Percentiles rank a stretch among this genome's conserved stretches.
phyloP scores from a whole-genome alignment of 2,888 invertebrate genomes.

The Apomyelois bistriatella region DNA sequence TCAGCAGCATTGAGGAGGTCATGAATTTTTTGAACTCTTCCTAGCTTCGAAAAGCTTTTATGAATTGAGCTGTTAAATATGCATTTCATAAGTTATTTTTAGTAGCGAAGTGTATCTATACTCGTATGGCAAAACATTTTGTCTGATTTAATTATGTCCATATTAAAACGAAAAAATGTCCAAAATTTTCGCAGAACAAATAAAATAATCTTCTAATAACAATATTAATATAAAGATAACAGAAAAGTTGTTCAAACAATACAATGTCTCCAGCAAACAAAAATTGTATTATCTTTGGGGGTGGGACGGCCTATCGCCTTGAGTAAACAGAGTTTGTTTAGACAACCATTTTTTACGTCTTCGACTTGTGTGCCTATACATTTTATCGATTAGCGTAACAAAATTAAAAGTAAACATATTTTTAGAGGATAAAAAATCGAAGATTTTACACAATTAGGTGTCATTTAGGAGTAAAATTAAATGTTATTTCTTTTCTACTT shows the following conservation, averaged over 20 bases:
- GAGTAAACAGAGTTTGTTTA: slow-evolving; percentile 20
- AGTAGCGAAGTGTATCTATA: too few relatives aligned
- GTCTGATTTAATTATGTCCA: too few relatives aligned
- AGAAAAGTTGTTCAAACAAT: slow-evolving; percentile 20
- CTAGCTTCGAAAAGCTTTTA: too few relatives aligned
- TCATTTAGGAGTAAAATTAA: too few relatives aligned
- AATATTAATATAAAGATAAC: slow-evolving; percentile 21
- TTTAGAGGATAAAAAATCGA: not conserved
- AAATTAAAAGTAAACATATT: slow-evolving; percentile 12
- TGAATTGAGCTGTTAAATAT: too few relatives aligned
- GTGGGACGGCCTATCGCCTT: slow-evolving; percentile 20
- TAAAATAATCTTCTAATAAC: slow-evolving; percentile 7
- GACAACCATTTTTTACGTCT: slow-evolving; percentile 20
- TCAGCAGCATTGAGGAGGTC: too few relatives aligned
- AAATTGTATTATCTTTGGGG: slow-evolving; percentile 25
- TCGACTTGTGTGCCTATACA: slow-evolving; percentile 8
- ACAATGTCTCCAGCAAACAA: slow-evolving; percentile 22
- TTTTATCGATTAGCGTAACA: slow-evolving; percentile 18
- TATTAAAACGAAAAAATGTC: too few relatives aligned
- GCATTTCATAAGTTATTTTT: too few relatives aligned
- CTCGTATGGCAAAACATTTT: too few relatives aligned
- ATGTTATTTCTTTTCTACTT: too few relatives aligned
- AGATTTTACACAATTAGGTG: not conserved
- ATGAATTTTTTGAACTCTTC: too few relatives aligned
- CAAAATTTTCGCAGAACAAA: not conserved